These are phyloP conservation scores for Episyrphus balteatus DNA, from an alignment of 1,140 invertebrate genomes.

Conservation along the genomic window DNA sequence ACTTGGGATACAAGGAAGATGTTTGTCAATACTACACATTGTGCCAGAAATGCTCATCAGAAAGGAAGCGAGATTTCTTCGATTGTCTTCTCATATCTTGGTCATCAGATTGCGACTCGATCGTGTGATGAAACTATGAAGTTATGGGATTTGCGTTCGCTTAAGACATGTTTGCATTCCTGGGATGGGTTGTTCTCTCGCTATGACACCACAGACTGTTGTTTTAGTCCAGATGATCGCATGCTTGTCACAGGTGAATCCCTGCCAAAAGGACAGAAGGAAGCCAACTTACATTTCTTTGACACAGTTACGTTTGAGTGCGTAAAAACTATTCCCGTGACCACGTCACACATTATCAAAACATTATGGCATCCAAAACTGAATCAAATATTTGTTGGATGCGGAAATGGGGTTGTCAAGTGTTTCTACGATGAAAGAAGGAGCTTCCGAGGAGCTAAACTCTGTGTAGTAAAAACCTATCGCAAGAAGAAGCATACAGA, in stretches of 20 bases:
- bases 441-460: slow-evolving; percentile 80
- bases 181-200: slow-evolving; percentile 65
- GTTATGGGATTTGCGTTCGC: slow-evolving; percentile 83
- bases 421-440: slow-evolving; percentile 81
- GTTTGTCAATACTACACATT: slow-evolving; percentile 66
- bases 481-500: slow-evolving; percentile 71
- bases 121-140: slow-evolving; percentile 90
- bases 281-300: slow-evolving; percentile 73
- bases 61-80: slow-evolving; percentile 73
- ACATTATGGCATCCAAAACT: slow-evolving; percentile 92
- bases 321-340: slow-evolving; percentile 62
- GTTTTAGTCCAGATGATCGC: slow-evolving; percentile 72
- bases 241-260: slow-evolving; percentile 84
- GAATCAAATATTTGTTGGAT: slow-evolving; percentile 91
- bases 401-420: slow-evolving; percentile 82
- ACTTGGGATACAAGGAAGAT: slow-evolving; percentile 91
- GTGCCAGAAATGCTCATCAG: slow-evolving; percentile 71
- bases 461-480: slow-evolving; percentile 76
- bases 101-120: slow-evolving; percentile 56
- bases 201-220: slow-evolving; percentile 84
- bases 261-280: slow-evolving; percentile 52
- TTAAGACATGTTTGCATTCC: slow-evolving; percentile 65
- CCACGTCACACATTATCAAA: slow-evolving; percentile 76
- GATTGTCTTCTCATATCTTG: slow-evolving; percentile 81
- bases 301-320: slow-evolving; percentile 66